Evolutionary conservation across 2,113 vertebrate genomes (phyloP).

Genomic region (Dascyllus trimaculatus): DNA sequence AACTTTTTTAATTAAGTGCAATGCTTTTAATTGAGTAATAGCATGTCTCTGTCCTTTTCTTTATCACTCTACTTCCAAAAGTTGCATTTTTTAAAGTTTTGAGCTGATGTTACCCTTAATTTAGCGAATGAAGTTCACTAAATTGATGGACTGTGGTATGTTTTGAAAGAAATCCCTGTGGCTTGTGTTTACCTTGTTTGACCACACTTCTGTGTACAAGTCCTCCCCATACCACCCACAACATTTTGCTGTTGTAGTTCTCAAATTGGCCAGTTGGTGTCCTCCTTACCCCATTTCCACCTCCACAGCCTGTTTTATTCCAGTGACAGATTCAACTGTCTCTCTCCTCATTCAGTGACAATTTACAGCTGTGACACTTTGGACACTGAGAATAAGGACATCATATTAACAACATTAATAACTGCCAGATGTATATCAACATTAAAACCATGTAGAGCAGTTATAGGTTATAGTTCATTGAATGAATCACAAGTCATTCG

Average conservation of each 20-base stretch:
- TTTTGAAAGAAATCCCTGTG: neutral
- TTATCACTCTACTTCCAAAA: neutral
- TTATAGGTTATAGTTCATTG: neutral
- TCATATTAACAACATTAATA: neutral
- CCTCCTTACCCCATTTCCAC: slow-evolving; percentile 68
- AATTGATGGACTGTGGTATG: neutral
- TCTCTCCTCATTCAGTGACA: slow-evolving; percentile 24
- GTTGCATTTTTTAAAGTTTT: slow-evolving; percentile 1
- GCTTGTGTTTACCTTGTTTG: neutral
- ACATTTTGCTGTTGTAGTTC: slow-evolving; percentile 80
- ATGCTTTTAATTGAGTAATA: too few relatives aligned
- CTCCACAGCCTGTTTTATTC: neutral
- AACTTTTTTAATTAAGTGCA: too few relatives aligned
- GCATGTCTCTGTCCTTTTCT: neutral
- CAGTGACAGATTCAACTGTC: slow-evolving; percentile 29
- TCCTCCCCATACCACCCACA: slow-evolving; percentile 4
- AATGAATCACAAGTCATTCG: neutral
- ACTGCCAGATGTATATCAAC: neutral
- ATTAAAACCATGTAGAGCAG: neutral
- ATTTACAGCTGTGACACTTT: slow-evolving; percentile 15
- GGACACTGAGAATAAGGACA: neutral
- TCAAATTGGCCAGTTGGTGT: slow-evolving; percentile 84
- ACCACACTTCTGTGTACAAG: slow-evolving; percentile 9
- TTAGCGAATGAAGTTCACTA: neutral
- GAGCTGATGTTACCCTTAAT: neutral